These are phyloP conservation scores for Channa striata DNA, from an alignment of 2,797 vertebrate genomes.

Conservation along the genomic window DNA sequence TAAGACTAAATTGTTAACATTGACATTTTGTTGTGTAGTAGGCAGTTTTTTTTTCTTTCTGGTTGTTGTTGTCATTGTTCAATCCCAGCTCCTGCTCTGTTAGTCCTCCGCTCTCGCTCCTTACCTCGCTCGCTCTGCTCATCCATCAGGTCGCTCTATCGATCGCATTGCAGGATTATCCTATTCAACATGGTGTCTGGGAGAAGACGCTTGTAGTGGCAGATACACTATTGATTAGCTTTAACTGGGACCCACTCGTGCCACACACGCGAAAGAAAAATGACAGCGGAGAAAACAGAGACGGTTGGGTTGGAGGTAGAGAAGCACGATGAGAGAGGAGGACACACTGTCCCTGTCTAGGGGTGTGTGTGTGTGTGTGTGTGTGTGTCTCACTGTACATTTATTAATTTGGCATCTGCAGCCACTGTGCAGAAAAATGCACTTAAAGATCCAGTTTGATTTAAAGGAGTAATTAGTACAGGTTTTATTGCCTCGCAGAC, in stretches of 20 bases:
- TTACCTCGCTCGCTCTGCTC: constrained; percentile 51
- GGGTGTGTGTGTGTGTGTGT: constrained; percentile 16
- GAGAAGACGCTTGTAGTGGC: constrained; percentile 77
- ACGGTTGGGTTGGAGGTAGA: constrained; percentile 26
- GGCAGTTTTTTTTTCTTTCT: constrained; percentile 46
- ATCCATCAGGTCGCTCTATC: constrained; percentile 77
- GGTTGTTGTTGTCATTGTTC: constrained; percentile 52
- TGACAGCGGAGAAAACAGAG: constrained; percentile 49
- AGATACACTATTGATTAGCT: constrained; percentile 82
- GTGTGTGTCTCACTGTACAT: constrained; percentile 12
- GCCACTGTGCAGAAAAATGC: not conserved
- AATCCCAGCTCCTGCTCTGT: constrained; percentile 23
- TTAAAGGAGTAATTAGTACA: constrained; percentile 1
- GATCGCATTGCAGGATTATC: constrained; percentile 81
- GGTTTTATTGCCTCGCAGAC: not conserved
- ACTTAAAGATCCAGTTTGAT: constrained; percentile 7
- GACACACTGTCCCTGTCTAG: constrained; percentile 27
- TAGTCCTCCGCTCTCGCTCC: constrained; percentile 28
- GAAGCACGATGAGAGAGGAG: constrained; percentile 7
- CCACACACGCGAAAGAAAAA: constrained; percentile 18
- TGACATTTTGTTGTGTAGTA: constrained; percentile 45
- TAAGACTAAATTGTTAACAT: constrained; percentile 45
- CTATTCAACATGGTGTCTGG: constrained; percentile 79
- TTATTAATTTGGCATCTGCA: not conserved
- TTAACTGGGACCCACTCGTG: constrained; percentile 68